Evolutionary conservation across 1,140 invertebrate genomes (phyloP).

Genomic region (Pinna nobilis): DNA sequence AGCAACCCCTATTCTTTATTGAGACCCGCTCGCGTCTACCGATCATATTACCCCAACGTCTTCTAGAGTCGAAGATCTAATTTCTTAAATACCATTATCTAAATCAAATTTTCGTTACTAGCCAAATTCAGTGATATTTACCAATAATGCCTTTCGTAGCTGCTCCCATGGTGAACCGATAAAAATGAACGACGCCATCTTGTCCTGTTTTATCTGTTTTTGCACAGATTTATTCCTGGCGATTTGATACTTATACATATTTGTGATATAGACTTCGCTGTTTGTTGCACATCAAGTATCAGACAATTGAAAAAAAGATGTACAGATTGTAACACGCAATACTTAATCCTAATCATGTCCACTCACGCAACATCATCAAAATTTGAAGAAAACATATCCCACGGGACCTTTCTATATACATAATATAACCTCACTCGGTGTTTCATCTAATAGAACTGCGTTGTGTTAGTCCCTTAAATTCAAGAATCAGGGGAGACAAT

Average conservation of each 20-base stretch:
- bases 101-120: conserved; percentile 32
- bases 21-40: not conserved
- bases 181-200: conserved; percentile 13
- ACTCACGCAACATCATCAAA: not conserved
- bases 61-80: conserved; percentile 28
- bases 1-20: conserved; percentile 5
- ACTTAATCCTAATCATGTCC: not conserved
- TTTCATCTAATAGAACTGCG: too few species aligned
- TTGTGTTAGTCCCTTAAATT: too few species aligned
- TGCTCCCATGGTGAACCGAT: conserved; percentile 14
- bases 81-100: conserved; percentile 34
- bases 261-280: conserved; percentile 1
- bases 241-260: not conserved
- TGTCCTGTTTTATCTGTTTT: not conserved
- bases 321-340: not conserved
- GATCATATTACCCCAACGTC: not conserved
- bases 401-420: too few species aligned
- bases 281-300: conserved; percentile 2
- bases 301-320: conserved; percentile 2
- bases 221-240: not conserved
- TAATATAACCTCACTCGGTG: too few species aligned
- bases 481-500: too few species aligned
- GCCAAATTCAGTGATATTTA: conserved; percentile 17
- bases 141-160: not conserved
- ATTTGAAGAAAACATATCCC: too few species aligned